These are phyloP conservation scores for Dimorphilus gyrociliatus DNA, from an alignment of 2,888 invertebrate species.

Conservation along the genomic window DNA sequence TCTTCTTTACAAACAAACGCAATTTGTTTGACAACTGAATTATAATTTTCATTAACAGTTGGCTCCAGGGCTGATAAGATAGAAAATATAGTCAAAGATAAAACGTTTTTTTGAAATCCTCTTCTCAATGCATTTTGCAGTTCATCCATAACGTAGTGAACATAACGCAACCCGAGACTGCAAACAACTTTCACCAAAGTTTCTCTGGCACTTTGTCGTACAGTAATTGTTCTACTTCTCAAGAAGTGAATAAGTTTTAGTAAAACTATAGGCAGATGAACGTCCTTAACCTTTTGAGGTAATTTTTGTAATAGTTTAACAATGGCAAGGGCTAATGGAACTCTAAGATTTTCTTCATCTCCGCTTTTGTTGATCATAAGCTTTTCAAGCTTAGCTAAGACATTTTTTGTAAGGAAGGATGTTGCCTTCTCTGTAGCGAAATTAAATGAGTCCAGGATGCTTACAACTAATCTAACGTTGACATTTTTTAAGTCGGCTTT, in stretches of 20 bases:
- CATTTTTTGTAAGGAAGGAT: no score
- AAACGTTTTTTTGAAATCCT: constrained; percentile 56
- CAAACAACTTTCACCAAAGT: constrained; percentile 80
- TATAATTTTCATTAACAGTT: no score
- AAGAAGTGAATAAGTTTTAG: constrained; percentile 69
- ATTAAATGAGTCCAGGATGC: no score
- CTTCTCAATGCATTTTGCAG: constrained; percentile 60
- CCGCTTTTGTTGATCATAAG: no score
- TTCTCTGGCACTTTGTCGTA: constrained; percentile 65
- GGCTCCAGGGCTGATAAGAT: constrained; percentile 2
- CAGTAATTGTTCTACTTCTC: constrained; percentile 69
- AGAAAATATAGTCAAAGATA: constrained; percentile 2
- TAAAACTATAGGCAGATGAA: constrained; percentile 49
- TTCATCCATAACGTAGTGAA: constrained; percentile 60
- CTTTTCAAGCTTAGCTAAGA: no score
- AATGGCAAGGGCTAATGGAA: constrained; percentile 79
- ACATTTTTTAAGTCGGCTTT: no score
- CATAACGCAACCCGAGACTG: constrained; percentile 62
- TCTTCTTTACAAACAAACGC: no score
- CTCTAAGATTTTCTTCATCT: constrained; percentile 64
- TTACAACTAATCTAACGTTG: no score
- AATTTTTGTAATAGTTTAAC: constrained; percentile 75
- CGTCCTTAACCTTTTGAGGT: constrained; percentile 55
- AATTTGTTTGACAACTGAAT: no score
- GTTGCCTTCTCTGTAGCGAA: no score